Conservation (phyloP, 2,113 vertebrate genomes). For the Crocuta crocuta region DNA sequence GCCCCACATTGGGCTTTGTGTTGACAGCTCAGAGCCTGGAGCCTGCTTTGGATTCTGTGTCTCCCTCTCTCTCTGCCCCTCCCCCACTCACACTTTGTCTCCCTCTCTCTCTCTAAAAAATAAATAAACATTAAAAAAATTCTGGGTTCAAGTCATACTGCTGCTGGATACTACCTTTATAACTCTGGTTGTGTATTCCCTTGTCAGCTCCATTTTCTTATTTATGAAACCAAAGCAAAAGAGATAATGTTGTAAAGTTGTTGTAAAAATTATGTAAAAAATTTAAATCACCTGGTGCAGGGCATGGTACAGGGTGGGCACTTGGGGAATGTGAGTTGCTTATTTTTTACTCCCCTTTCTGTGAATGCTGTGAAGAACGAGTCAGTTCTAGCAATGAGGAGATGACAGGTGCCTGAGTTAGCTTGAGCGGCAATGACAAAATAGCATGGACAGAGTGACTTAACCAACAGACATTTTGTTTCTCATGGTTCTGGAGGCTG, state of each 20-base stretch:
- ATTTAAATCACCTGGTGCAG: background rate
- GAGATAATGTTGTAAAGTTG: background rate
- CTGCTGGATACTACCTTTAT: background rate
- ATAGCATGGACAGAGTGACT: background rate
- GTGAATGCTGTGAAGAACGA: background rate
- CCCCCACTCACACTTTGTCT: too few relatives aligned
- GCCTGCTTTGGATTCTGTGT: too few relatives aligned
- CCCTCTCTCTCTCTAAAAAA: too few relatives aligned
- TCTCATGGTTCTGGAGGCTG: background rate
- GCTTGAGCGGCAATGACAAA: background rate
- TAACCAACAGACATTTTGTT: background rate
- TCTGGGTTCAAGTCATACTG: background rate
- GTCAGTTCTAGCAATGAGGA: too few relatives aligned
- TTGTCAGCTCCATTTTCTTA: background rate
- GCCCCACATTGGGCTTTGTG: too few relatives aligned
- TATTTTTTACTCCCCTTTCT: background rate
- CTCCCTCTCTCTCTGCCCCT: too few relatives aligned
- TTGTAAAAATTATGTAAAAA: background rate
- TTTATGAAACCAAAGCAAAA: background rate
- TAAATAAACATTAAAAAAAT: too few relatives aligned
- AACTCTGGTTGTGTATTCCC: background rate
- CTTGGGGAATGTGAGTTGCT: background rate
- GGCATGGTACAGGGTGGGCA: background rate
- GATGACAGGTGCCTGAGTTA: background rate
- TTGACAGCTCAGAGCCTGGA: too few relatives aligned